Conservation (phyloP, 2,797 vertebrate genomes). For the Enteromius thamalakanensis region DNA sequence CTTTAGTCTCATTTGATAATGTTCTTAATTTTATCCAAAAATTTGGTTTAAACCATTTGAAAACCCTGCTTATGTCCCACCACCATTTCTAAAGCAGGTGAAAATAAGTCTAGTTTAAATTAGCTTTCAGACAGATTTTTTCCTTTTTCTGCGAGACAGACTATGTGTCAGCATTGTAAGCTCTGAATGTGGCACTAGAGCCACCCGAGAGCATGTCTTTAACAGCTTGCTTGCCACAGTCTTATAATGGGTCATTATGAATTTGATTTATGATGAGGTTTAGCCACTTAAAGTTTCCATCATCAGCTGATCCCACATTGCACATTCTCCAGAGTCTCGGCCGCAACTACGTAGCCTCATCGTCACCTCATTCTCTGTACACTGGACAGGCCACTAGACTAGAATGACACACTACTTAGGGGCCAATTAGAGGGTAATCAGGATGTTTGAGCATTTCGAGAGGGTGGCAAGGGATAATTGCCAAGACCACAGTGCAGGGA, state of each 20-base stretch:
- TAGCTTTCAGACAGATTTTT: constrained; percentile 13
- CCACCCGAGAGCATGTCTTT: neutral
- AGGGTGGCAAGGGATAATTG: constrained; percentile 38
- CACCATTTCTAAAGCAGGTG: neutral
- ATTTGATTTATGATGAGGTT: constrained; percentile 56
- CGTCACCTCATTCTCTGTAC: constrained; percentile 52
- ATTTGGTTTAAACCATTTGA: neutral
- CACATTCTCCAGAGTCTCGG: constrained; percentile 50
- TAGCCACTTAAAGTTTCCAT: constrained; percentile 54
- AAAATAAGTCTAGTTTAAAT: neutral
- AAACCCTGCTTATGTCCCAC: neutral
- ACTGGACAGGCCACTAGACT: constrained; percentile 42
- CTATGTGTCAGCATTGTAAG: neutral
- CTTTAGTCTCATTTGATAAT: neutral
- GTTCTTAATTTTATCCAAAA: neutral
- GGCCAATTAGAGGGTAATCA: constrained; percentile 53
- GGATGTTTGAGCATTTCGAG: constrained; percentile 38
- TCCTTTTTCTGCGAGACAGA: neutral
- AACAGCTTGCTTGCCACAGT: constrained; percentile 36
- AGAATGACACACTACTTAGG: constrained; percentile 34
- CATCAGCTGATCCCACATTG: constrained; percentile 49
- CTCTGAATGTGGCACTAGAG: constrained; percentile 13
- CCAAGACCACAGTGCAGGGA: constrained; percentile 43
- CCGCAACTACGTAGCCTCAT: constrained; percentile 49
- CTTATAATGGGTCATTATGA: constrained; percentile 45